Evolutionary conservation across 2,797 vertebrate genomes (phyloP), one percentile per base, ranked within the genome.

Genomic region (Trichosurus vulpecula): DNA sequence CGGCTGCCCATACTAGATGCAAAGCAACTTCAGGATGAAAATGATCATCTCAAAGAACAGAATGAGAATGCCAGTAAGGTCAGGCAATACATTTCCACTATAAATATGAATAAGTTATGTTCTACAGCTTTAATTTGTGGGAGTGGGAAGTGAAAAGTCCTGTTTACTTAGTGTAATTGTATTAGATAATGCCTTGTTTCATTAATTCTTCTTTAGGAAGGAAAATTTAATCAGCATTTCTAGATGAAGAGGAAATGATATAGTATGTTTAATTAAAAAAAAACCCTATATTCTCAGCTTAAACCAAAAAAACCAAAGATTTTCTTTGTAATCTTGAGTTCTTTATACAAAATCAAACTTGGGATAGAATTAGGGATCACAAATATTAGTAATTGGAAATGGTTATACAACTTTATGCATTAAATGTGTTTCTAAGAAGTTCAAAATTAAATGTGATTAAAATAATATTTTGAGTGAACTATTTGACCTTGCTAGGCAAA

Each of bases 11-110:
- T 99, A 99, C 96, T 99, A 98, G 99, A 99, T 98, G 98, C 99
- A 95, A 99, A 99, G 97, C 99, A 99, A 92, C 99, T 99, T 92
- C 99, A 99, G 98, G 98, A 96, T 93, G 99, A 99, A 97, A 99
- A 99, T 96, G 98, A 98, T 90, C 96, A 98, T 35, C 99, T 99
- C 41, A 98, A 99, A 98, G 98, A 99, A 97, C 99, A 99, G 98
- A 99, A 99, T 89, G 99, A 99, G 61, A 99, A 99, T 95, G 99
- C 99, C 97, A 98, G 97, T 98, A 99, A 98, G 99, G 99, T 99
- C 91, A 98, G 98, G 97, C 29, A 30, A 57, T 92, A 52, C 52
- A 54, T 94, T 87, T 93, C 22, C 16, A 81, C 55, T 52, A 47
- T 54, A 87, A 92, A 92, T 14, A 22, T 47, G 87, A 94, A 41